These are phyloP conservation scores for Brachionus manjavacas DNA, from an alignment of 1,140 invertebrate genomes.

Conservation along the genomic window DNA sequence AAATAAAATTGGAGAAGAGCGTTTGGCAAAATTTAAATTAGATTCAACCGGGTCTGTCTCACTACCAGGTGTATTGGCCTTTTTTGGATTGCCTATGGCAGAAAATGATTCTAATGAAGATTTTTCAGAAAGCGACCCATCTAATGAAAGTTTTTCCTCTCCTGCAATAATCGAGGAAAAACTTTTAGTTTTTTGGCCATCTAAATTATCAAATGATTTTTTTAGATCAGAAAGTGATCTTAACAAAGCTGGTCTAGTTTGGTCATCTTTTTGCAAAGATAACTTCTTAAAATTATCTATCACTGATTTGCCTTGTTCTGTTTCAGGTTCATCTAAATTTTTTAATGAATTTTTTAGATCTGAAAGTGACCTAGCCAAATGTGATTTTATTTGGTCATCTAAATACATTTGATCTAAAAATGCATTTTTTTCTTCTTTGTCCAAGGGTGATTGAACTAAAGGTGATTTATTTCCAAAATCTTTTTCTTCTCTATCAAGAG, in stretches of 20 bases:
- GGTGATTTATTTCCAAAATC: too few species aligned
- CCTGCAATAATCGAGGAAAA: neutral
- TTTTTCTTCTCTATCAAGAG: too few species aligned
- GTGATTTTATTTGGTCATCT: too few species aligned
- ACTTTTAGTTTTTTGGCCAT: neutral
- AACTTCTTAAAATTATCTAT: neutral
- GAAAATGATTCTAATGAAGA: neutral
- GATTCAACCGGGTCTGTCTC: neutral
- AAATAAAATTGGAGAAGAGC: neutral
- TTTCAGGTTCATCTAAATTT: neutral
- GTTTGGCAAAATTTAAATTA: neutral
- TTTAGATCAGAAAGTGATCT: neutral
- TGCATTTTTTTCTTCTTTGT: too few species aligned
- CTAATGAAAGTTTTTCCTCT: neutral
- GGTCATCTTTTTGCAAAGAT: neutral
- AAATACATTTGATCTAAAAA: too few species aligned
- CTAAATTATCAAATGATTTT: neutral
- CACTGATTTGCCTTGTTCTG: too few species aligned
- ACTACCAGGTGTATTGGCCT: neutral
- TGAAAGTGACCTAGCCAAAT: too few species aligned
- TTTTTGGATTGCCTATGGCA: neutral
- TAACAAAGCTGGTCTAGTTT: neutral
- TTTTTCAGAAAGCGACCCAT: neutral
- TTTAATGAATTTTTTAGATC: neutral
- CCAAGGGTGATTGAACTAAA: too few species aligned